A percentile compares a stretch with the other conserved stretches of the same genome.
These are phyloP conservation scores for Monoplex corrugatus DNA, from an alignment of 2,888 invertebrate genomes.

Conservation along the genomic window DNA sequence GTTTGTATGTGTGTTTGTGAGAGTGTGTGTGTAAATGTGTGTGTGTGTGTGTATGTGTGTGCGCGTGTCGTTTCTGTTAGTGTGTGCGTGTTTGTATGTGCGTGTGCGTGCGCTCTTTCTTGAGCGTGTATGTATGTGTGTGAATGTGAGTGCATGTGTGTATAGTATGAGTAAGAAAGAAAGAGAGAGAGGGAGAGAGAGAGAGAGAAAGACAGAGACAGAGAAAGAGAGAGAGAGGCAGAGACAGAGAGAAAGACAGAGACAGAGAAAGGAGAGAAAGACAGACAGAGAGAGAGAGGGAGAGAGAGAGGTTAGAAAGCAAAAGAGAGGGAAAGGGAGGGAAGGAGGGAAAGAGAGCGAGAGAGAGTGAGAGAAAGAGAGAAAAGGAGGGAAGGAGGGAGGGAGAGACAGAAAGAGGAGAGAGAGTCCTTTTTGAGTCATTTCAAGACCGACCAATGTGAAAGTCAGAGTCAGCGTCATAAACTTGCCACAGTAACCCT, in stretches of 20 bases:
- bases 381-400: neutral
- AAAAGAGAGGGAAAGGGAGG: neutral
- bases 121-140: too few species aligned
- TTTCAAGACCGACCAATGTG: neutral
- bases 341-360: neutral
- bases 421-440: neutral
- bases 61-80: too few species aligned
- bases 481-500: too few species aligned
- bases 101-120: too few species aligned
- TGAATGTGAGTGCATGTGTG: too few species aligned
- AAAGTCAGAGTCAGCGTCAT: too few species aligned
- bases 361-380: neutral
- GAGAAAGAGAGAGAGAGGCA: neutral
- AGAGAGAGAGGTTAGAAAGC: neutral
- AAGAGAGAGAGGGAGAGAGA: slow-evolving; percentile 2
- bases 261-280: neutral
- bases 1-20: too few species aligned
- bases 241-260: neutral
- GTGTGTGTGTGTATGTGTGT: too few species aligned
- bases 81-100: too few species aligned
- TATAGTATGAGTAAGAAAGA: neutral
- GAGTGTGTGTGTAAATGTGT: too few species aligned
- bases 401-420: neutral
- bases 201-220: neutral
- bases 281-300: neutral